phyloP scores from a whole-genome alignment of 2,888 invertebrate genomes.

The Eupithecia insigniata region DNA sequence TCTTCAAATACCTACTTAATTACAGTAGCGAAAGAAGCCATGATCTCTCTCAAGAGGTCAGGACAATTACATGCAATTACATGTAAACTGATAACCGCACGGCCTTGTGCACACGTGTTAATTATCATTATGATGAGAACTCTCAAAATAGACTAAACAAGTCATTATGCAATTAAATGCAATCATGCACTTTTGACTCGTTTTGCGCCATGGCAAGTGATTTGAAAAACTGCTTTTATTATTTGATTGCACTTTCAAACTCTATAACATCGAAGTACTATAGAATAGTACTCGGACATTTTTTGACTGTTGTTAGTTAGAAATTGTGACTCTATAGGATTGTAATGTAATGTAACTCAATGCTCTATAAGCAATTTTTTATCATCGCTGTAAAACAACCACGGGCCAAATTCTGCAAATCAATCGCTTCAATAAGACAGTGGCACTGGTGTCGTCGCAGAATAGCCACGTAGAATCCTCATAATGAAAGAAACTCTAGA shows the following conservation, averaged over 20 bases:
- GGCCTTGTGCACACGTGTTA: slow-evolving; percentile 37
- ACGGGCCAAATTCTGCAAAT: too few relatives aligned
- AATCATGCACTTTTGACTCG: neutral
- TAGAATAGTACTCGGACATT: too few relatives aligned
- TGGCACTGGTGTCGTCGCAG: too few relatives aligned
- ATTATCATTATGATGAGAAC: slow-evolving; percentile 22
- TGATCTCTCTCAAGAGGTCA: slow-evolving; percentile 46
- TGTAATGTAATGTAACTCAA: too few relatives aligned
- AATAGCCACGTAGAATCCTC: too few relatives aligned
- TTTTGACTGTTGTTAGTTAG: too few relatives aligned
- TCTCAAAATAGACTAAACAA: slow-evolving; percentile 23
- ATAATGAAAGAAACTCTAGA: too few relatives aligned
- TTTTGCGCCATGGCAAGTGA: neutral
- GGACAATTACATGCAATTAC: slow-evolving; percentile 47
- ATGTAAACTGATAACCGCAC: slow-evolving; percentile 27
- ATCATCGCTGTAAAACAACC: too few relatives aligned
- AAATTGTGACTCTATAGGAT: too few relatives aligned
- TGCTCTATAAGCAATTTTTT: too few relatives aligned
- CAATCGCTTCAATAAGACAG: too few relatives aligned
- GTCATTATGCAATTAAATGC: neutral
- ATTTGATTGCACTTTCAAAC: neutral
- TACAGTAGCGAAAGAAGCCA: slow-evolving; percentile 30
- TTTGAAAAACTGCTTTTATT: neutral
- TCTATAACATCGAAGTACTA: too few relatives aligned
- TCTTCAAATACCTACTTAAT: neutral